These are phyloP conservation scores for Apocheima hispidaria DNA, from an alignment of 2,888 invertebrate genomes.

Conservation along the genomic window DNA sequence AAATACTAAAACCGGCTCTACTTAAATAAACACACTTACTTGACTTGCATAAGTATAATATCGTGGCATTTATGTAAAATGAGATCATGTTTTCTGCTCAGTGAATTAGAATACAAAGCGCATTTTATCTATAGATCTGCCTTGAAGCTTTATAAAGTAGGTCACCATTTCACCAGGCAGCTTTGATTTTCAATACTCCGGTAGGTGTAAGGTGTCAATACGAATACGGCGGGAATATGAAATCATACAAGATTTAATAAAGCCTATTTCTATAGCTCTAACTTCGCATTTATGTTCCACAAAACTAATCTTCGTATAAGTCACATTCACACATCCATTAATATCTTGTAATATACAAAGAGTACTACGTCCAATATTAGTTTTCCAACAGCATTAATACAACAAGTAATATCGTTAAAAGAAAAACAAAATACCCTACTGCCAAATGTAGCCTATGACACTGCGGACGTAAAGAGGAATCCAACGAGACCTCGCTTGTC, in stretches of 20 bases:
- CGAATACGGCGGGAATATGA: background rate
- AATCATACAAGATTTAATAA: background rate
- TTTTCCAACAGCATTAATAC: background rate
- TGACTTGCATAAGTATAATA: constrained; percentile 31
- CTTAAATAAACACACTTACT: constrained; percentile 29
- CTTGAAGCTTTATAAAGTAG: constrained; percentile 51
- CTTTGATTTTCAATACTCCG: constrained; percentile 45
- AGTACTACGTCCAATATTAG: background rate
- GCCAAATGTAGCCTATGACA: too few relatives aligned
- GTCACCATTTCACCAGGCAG: constrained; percentile 46
- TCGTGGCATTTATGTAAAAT: constrained; percentile 45
- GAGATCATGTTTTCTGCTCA: constrained; percentile 61
- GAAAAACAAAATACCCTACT: too few relatives aligned
- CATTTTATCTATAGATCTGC: constrained; percentile 47
- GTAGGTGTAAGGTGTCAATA: constrained; percentile 26
- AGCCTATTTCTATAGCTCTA: background rate
- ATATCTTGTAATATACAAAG: background rate
- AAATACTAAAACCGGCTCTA: constrained; percentile 17
- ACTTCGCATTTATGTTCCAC: background rate
- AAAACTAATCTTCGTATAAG: background rate
- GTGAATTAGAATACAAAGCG: constrained; percentile 61
- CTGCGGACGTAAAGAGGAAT: too few relatives aligned
- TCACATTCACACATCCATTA: constrained; percentile 6
- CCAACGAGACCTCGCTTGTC: too few relatives aligned
- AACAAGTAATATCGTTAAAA: too few relatives aligned